Base-by-base conservation (phyloP, 1,140 invertebrate species). In the Apis cerana region DNA sequence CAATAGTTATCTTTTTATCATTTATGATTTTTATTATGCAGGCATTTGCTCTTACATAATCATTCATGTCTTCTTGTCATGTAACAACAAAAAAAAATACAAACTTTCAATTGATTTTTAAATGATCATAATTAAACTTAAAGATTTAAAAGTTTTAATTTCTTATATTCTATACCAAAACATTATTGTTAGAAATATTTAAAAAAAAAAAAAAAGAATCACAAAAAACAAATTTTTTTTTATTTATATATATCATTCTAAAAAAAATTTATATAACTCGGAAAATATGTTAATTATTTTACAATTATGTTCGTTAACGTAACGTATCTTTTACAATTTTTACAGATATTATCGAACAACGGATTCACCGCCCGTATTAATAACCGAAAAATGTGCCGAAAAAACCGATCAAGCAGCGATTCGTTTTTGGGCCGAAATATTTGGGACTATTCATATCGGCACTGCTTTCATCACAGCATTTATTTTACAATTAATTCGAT, bases 361-460 rank as follows among this genome's bases (percentile, higher is more conserved):
- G 3, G 96, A 96, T 85, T 93, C 92, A 3, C 94, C 95, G 64
- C 96, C 96, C 9, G 88, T 95, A 62, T 90, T 96, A 23, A 87
- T 91, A 10, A 94, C 95, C 0, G 95, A 96, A 72, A 92, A 94
- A 56, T 89, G 95, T 56, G 95, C 95, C 0, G 95, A 96, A 80
- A 95, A 95, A 83, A 95, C 95, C 1, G 95, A 95, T 80, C 91
- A 93, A 70, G 94, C 94, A 80, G 95, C 95, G 8, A 96, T 95
- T 0, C 93, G 94, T 79, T 96, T 96, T 84, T 96, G 96, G 96
- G 96, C 96, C 7, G 96, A 96, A 89, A 94, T 96, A 82, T 96
- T 96, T 84, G 96, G 96, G 3, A 93, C 94, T 4, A 88, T 96
- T 52, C 95, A 96, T 84, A 95, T 96, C 62, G 94, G 93, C 54